Percentiles rank a stretch among this genome's conserved stretches.
Conservation (phyloP, 1,140 invertebrate genomes). For the Drosophila leontia region DNA sequence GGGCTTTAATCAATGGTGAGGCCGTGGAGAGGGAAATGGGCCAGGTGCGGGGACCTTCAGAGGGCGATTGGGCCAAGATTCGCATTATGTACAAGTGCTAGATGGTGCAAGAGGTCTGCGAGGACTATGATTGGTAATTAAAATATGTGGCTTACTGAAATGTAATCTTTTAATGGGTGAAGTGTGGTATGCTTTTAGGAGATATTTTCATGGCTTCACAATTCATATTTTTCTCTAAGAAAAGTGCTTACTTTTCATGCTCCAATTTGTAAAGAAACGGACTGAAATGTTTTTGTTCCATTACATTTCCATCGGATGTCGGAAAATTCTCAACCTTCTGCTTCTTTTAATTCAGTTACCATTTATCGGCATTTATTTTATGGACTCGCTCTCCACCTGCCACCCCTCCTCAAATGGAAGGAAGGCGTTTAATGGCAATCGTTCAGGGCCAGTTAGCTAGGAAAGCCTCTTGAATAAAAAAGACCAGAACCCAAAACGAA, state of each 20-base stretch:
- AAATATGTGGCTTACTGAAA: neutral
- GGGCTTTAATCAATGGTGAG: conserved; percentile 50
- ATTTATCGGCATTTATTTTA: conserved; percentile 13
- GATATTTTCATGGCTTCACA: neutral
- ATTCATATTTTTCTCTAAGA: neutral
- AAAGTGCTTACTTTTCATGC: neutral
- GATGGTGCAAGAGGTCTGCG: neutral
- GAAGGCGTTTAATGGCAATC: conserved; percentile 10
- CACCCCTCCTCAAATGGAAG: neutral
- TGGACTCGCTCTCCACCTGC: neutral
- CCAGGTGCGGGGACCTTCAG: conserved; percentile 63
- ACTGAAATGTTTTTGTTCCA: neutral
- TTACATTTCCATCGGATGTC: neutral
- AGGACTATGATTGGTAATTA: conserved; percentile 29
- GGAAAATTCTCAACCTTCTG: neutral
- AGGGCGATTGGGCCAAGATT: conserved; percentile 72
- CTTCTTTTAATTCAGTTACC: neutral
- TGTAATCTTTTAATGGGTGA: neutral
- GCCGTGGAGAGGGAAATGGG: conserved; percentile 70
- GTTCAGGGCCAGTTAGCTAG: conserved; percentile 1
- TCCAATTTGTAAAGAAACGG: neutral
- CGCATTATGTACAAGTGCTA: conserved; percentile 73
- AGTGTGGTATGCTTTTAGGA: too few relatives aligned
- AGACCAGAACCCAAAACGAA: conserved; percentile 23
- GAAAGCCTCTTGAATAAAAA: conserved; percentile 28